A percentile compares a stretch with the other conserved stretches of the same genome.
Evolutionary conservation across 2,888 invertebrate genomes (phyloP).

Genomic region (Corbicula japonica): DNA sequence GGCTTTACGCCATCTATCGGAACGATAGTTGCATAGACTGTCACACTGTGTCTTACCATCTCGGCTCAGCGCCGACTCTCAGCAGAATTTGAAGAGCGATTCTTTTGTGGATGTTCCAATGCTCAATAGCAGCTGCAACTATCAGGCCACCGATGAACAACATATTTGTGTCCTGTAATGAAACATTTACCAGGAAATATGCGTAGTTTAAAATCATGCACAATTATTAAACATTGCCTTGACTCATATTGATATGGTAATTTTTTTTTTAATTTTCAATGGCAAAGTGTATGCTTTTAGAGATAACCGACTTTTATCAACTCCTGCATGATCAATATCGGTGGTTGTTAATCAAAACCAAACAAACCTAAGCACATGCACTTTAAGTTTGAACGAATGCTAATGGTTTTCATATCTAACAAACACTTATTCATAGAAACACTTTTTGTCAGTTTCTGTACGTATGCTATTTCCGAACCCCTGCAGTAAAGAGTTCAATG

Average conservation of each 20-base stretch:
- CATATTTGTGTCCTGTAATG: conserved; percentile 82
- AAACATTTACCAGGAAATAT: neutral
- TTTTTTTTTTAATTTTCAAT: too few species aligned
- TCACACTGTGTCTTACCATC: conserved; percentile 77
- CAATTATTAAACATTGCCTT: neutral
- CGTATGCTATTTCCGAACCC: too few species aligned
- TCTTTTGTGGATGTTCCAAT: conserved; percentile 94
- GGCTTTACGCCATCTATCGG: too few species aligned
- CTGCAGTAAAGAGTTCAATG: too few species aligned
- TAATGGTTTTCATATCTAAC: too few species aligned
- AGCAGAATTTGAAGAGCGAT: conserved; percentile 94
- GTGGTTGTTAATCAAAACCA: neutral
- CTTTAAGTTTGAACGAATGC: neutral
- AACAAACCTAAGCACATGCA: neutral
- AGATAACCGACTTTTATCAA: neutral
- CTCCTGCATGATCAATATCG: neutral
- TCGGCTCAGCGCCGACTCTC: conserved; percentile 86
- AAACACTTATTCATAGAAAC: too few species aligned
- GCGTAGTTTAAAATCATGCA: neutral
- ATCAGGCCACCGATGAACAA: conserved; percentile 91
- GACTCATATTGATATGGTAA: too few species aligned
- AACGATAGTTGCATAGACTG: too few species aligned
- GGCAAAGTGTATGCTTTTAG: neutral
- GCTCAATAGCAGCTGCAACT: conserved; percentile 95
- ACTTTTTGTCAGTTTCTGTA: too few species aligned